phyloP scores from a whole-genome alignment of 2,888 invertebrate species.

The Atherix ibis region DNA sequence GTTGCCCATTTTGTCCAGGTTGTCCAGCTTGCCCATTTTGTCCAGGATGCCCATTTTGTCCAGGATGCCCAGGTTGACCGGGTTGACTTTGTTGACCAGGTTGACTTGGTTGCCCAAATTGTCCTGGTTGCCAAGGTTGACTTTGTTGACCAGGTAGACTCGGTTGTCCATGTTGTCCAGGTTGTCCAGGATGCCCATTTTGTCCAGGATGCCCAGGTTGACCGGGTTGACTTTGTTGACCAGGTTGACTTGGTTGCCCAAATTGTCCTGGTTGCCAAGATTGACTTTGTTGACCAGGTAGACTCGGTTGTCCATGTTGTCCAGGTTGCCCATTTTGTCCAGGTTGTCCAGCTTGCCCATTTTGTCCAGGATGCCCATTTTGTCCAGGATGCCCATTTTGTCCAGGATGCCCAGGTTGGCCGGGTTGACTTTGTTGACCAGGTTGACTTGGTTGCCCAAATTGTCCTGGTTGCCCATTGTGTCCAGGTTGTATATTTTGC shows the following conservation, averaged over 20 bases:
- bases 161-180: too few species aligned
- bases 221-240: not conserved
- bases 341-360: not conserved
- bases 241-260: not conserved
- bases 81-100: too few species aligned
- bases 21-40: slow-evolving; percentile 2
- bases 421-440: not conserved
- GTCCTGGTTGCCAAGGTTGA: too few species aligned
- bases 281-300: not conserved
- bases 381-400: not conserved
- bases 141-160: not conserved
- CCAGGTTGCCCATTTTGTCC: not conserved
- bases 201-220: not conserved
- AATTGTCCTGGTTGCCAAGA: not conserved
- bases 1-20: not conserved
- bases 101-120: too few species aligned
- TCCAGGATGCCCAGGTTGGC: not conserved
- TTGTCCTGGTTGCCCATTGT: not conserved
- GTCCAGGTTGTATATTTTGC: not conserved
- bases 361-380: not conserved
- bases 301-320: not conserved
- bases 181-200: too few species aligned
- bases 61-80: not conserved
- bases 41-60: not conserved
- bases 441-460: not conserved